Evolutionary conservation across 2,888 invertebrate species (phyloP).

Genomic region (Phania funesta): DNA sequence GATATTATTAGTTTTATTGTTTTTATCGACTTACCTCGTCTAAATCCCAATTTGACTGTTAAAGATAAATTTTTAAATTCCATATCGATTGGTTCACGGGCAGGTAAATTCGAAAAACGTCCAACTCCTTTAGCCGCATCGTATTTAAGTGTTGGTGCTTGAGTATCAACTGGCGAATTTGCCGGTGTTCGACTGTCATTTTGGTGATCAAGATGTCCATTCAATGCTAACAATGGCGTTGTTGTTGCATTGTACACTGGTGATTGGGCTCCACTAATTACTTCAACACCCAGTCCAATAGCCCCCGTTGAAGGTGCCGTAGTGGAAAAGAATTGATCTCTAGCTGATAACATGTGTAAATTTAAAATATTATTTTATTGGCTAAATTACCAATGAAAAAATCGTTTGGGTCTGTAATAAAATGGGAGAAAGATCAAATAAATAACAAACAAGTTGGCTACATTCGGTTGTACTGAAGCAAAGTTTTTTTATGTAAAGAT

Average conservation of each 20-base stretch:
- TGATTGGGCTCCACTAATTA: constrained; percentile 68
- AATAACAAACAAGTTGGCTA: no score
- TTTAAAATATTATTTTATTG: constrained; percentile 3
- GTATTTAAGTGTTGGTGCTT: constrained; percentile 16
- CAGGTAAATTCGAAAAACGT: constrained; percentile 77
- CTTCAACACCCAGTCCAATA: constrained; percentile 73
- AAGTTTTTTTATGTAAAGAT: no score
- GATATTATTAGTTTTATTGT: background rate
- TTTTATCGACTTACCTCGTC: constrained; percentile 84
- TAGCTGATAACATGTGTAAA: constrained; percentile 72
- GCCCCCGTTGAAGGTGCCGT: constrained; percentile 65
- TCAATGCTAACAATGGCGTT: constrained; percentile 70
- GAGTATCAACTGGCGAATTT: constrained; percentile 42
- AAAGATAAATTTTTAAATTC: constrained; percentile 88
- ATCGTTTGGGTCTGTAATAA: constrained; percentile 18
- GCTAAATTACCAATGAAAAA: constrained; percentile 9
- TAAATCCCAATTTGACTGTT: constrained; percentile 86
- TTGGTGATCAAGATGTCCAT: constrained; percentile 42
- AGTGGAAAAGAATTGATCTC: constrained; percentile 74
- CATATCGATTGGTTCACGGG: constrained; percentile 84
- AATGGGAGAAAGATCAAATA: background rate
- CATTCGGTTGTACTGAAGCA: no score
- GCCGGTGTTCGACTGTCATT: constrained; percentile 28
- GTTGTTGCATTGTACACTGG: constrained; percentile 75
- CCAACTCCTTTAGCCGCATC: constrained; percentile 60